These are phyloP conservation scores for Cisticola juncidis DNA, from an alignment of 2,113 vertebrate genomes.

Conservation along the genomic window DNA sequence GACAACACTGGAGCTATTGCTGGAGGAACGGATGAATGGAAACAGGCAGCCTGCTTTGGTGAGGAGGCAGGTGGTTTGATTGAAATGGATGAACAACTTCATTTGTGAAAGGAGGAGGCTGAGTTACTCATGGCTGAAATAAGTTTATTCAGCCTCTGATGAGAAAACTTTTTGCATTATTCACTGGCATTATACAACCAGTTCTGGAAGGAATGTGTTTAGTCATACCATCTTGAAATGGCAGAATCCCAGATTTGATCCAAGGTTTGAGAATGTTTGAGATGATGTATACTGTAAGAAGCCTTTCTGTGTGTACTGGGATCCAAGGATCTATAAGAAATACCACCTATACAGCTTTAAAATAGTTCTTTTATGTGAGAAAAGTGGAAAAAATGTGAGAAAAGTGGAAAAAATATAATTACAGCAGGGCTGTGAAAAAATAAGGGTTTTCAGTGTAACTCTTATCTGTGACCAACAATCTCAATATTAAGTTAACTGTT, in stretches of 20 bases:
- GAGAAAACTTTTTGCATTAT: conserved; percentile 3
- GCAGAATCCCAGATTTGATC: background rate
- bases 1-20: background rate
- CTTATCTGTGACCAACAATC: background rate
- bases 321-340: background rate
- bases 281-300: background rate
- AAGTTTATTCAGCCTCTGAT: conserved; percentile 28
- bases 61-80: conserved; percentile 17
- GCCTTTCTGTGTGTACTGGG: background rate
- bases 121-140: background rate
- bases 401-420: background rate
- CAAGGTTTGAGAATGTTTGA: background rate
- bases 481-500: background rate
- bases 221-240: background rate
- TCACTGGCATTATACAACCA: background rate
- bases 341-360: background rate
- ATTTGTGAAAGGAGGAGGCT: background rate
- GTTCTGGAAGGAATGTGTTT: background rate
- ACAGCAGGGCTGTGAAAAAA: background rate
- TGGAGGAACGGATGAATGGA: background rate
- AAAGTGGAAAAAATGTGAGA: background rate
- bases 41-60: background rate
- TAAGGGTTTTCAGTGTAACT: background rate
- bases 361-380: background rate
- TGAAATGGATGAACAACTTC: background rate